phyloP scores from a whole-genome alignment of 1,140 invertebrate genomes.

The Anadara kagoshimensis region DNA sequence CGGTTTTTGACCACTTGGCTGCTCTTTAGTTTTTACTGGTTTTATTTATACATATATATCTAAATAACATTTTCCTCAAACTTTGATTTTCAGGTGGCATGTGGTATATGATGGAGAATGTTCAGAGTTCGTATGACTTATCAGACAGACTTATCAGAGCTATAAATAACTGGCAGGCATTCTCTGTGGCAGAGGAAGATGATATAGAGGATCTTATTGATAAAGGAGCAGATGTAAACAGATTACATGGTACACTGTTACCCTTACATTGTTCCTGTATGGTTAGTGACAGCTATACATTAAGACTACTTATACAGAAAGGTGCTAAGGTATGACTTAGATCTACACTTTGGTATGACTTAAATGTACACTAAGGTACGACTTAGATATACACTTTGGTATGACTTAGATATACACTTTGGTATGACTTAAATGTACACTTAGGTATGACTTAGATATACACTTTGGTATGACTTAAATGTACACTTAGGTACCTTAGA shows the following conservation, averaged over 20 bases:
- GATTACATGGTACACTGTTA: constrained; percentile 69
- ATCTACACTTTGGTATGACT: too few species aligned
- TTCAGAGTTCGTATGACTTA: constrained; percentile 65
- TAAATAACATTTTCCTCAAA: too few species aligned
- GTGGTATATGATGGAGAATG: constrained; percentile 73
- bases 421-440: too few species aligned
- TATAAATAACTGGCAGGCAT: constrained; percentile 65
- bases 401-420: too few species aligned
- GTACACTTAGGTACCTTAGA: too few species aligned
- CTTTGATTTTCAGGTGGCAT: constrained; percentile 35
- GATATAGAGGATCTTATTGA: constrained; percentile 68
- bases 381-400: too few species aligned
- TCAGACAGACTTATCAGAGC: constrained; percentile 70
- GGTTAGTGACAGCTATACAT: constrained; percentile 62
- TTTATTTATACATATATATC: too few species aligned
- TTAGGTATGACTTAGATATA: too few species aligned
- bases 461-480: too few species aligned
- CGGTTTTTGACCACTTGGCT: too few species aligned
- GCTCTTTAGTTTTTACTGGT: too few species aligned
- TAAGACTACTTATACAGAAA: constrained; percentile 60
- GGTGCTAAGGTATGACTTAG: constrained; percentile 64
- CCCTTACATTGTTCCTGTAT: constrained; percentile 73
- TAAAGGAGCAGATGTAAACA: constrained; percentile 71
- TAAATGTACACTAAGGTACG: too few species aligned
- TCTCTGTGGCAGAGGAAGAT: constrained; percentile 44